Percentiles rank a stretch among this genome's conserved stretches.
phyloP scores from a whole-genome alignment of 1,140 invertebrate species.

The Drosophila nebulosa region DNA sequence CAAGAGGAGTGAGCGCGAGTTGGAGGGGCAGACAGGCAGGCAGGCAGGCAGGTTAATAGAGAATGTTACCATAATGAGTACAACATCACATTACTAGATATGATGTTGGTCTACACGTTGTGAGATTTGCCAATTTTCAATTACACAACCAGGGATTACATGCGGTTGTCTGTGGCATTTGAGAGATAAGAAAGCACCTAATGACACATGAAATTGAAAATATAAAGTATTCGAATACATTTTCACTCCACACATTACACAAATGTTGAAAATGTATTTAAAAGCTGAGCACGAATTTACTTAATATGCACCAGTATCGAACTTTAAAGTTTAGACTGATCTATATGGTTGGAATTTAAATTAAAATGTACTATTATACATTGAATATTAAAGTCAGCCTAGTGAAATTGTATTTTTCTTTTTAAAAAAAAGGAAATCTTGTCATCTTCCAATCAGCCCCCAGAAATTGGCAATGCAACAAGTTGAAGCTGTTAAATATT shows the following conservation, averaged over 20 bases:
- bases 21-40: no score
- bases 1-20: not conserved
- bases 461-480: no score
- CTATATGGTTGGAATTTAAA: no score
- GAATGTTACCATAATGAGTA: slow-evolving; percentile 30
- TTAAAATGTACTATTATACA: no score
- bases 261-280: not conserved
- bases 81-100: slow-evolving; percentile 2
- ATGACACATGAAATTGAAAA: not conserved
- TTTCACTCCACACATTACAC: not conserved
- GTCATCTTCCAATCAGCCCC: no score
- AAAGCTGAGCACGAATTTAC: not conserved
- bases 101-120: not conserved
- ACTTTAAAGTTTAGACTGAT: no score
- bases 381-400: no score
- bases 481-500: no score
- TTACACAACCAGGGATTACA: slow-evolving; percentile 31
- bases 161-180: slow-evolving; percentile 23
- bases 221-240: not conserved
- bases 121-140: slow-evolving; percentile 38
- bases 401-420: no score
- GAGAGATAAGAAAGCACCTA: slow-evolving; percentile 30
- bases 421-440: no score
- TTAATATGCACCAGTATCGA: no score
- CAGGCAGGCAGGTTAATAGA: slow-evolving; percentile 21